These are phyloP conservation scores for Rhizoglyphus robini DNA, from an alignment of 1,140 invertebrate genomes.

Conservation along the genomic window DNA sequence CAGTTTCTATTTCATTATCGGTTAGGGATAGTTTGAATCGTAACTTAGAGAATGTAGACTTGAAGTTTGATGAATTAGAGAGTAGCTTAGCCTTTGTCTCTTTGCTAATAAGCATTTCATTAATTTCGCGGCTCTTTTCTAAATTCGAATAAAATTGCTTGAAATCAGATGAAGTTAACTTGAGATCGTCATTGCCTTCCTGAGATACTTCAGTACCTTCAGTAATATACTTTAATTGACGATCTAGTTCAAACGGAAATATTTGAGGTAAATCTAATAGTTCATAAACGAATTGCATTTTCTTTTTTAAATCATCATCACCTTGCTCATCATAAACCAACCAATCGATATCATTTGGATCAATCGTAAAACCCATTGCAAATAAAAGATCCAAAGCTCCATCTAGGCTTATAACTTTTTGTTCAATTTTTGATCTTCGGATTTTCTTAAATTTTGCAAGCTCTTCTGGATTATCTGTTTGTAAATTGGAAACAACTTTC, in stretches of 20 bases:
- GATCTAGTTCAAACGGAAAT: background rate
- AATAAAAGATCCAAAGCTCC: constrained; percentile 12
- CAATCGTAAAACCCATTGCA: constrained; percentile 12
- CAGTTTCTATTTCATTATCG: background rate
- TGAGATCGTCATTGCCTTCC: background rate
- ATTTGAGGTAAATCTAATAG: background rate
- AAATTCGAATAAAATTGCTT: background rate
- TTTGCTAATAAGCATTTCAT: constrained; percentile 5
- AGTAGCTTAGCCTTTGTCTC: constrained; percentile 2
- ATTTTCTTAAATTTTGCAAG: constrained; percentile 14
- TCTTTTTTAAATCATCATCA: background rate
- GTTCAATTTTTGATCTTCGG: constrained; percentile 3
- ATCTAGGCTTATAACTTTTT: constrained; percentile 7
- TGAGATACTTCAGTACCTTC: background rate
- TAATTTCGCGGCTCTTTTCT: constrained; percentile 5
- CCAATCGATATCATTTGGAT: background rate
- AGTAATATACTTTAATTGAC: background rate
- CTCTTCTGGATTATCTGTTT: background rate
- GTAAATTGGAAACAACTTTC: constrained; percentile 8
- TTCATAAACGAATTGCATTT: constrained; percentile 6
- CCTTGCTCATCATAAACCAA: background rate
- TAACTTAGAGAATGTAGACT: background rate
- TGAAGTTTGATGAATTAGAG: background rate
- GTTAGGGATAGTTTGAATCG: background rate
- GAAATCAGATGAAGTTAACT: background rate